These are phyloP conservation scores for Bubo scandiacus DNA, from an alignment of 2,113 vertebrate genomes.

Conservation along the genomic window DNA sequence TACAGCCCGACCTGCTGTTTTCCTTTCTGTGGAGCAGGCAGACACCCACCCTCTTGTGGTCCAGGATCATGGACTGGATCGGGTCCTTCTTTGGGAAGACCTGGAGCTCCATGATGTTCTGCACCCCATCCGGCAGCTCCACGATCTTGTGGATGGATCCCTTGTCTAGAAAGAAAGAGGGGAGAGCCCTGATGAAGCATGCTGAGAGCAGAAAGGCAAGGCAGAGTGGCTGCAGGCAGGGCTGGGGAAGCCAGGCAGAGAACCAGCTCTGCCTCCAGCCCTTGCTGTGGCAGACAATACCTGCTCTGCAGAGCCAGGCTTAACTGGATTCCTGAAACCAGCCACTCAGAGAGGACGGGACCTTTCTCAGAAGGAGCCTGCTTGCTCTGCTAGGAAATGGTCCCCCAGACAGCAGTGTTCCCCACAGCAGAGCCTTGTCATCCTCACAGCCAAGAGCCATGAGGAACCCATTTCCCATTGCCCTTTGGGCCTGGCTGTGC, in stretches of 20 bases:
- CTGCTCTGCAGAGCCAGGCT: no score
- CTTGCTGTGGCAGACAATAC: neutral
- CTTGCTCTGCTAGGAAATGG: neutral
- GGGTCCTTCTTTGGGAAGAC: constrained; percentile 54
- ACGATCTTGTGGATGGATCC: constrained; percentile 79
- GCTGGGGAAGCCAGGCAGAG: neutral
- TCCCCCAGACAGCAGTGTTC: neutral
- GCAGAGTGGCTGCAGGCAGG: neutral
- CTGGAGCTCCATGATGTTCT: constrained; percentile 77
- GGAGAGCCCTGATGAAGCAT: neutral
- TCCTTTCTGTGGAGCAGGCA: neutral
- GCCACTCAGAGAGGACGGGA: neutral
- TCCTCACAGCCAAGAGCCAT: neutral
- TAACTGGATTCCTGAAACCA: neutral
- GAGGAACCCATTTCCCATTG: neutral
- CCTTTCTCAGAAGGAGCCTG: neutral
- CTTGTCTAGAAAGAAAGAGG: constrained; percentile 57
- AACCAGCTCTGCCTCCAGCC: neutral
- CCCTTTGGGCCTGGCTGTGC: neutral
- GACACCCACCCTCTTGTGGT: constrained; percentile 62
- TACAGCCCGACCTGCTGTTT: neutral
- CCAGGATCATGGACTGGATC: constrained; percentile 71
- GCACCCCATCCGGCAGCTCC: neutral
- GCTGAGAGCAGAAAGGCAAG: neutral
- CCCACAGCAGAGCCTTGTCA: neutral